Percentiles rank a stretch among this genome's conserved stretches.
Evolutionary conservation across 2,888 invertebrate species (phyloP).

Genomic region (Stratiomys singularior): DNA sequence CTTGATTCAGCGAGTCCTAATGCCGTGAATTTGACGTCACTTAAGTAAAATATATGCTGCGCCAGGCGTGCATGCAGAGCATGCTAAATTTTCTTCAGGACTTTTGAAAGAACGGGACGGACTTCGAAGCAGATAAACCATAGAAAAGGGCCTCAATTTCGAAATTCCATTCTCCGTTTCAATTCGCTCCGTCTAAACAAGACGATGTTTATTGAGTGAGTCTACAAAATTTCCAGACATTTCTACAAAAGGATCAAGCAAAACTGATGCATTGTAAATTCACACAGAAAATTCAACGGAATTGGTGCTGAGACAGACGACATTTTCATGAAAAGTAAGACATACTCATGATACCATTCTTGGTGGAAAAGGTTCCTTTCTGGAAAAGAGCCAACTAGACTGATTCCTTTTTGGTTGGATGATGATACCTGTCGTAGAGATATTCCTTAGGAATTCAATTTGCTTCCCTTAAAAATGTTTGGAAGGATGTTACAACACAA

Average conservation of each 20-base stretch:
- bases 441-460: no score
- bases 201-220: not conserved
- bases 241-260: not conserved
- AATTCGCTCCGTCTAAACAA: not conserved
- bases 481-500: no score
- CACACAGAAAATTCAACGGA: not conserved
- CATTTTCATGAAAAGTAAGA: not conserved
- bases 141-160: not conserved
- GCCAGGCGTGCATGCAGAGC: not conserved
- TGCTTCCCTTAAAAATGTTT: no score
- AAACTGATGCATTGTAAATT: not conserved
- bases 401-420: no score
- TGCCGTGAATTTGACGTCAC: not conserved
- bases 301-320: not conserved
- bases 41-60: not conserved
- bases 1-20: not conserved
- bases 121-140: not conserved
- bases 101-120: not conserved
- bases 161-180: not conserved
- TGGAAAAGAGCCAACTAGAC: not conserved
- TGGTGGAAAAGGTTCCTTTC: not conserved
- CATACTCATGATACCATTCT: not conserved
- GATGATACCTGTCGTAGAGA: no score
- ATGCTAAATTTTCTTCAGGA: not conserved
- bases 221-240: not conserved